Percentiles rank a stretch among this genome's conserved stretches.
These are phyloP conservation scores for Saccostrea glomerata DNA, from an alignment of 1,140 invertebrate species.

Conservation along the genomic window DNA sequence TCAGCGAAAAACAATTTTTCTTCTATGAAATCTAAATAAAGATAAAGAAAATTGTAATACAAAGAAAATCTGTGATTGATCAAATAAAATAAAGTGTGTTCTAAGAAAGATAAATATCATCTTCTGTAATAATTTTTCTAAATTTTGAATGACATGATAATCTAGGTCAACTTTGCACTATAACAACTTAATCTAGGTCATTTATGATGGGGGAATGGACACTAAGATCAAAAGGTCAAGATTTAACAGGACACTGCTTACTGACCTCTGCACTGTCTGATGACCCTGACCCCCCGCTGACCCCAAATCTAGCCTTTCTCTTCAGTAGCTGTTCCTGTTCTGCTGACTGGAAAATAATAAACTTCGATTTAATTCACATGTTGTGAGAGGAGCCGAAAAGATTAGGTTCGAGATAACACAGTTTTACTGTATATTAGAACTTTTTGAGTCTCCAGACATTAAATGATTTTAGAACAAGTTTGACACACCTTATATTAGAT, in stretches of 20 bases:
- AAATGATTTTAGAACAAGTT: not conserved
- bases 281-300: not conserved
- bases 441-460: not conserved
- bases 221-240: not conserved
- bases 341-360: conserved; percentile 49
- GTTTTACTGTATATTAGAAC: not conserved
- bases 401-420: not conserved
- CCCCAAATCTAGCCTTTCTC: conserved; percentile 61
- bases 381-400: no score
- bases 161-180: not conserved
- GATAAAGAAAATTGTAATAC: not conserved
- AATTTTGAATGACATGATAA: not conserved
- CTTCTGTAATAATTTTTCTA: not conserved
- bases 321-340: conserved; percentile 55
- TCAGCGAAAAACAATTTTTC: not conserved
- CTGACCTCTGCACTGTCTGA: not conserved
- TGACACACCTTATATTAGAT: no score
- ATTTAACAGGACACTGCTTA: not conserved
- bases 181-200: not conserved
- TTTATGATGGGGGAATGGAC: not conserved
- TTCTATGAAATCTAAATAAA: not conserved
- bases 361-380: not conserved
- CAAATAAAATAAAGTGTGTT: not conserved
- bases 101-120: not conserved
- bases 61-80: not conserved